A percentile compares a stretch with the other conserved stretches of the same genome.
phyloP scores from a whole-genome alignment of 2,113 vertebrate species.

The Solea solea region DNA sequence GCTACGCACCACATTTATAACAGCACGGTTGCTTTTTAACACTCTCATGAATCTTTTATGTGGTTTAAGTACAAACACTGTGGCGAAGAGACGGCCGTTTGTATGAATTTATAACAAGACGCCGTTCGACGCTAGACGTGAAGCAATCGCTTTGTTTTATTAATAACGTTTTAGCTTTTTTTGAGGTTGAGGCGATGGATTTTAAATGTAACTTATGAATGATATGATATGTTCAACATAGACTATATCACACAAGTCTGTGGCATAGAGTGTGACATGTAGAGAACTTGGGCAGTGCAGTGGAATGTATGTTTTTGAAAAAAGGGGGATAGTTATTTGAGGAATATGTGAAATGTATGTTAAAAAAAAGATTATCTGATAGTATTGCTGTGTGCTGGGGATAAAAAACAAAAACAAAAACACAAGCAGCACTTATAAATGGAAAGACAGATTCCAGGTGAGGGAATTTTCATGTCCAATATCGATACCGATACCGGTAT shows the following conservation, averaged over 20 bases:
- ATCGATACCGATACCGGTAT: too few species aligned
- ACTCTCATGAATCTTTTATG: slow-evolving; percentile 14
- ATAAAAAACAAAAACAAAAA: not conserved
- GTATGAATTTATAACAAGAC: slow-evolving; percentile 11
- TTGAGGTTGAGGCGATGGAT: too few species aligned
- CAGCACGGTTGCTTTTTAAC: not conserved
- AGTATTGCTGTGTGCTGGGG: not conserved
- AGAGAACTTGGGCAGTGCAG: not conserved
- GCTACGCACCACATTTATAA: not conserved
- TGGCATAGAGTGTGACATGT: too few species aligned
- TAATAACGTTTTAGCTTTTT: slow-evolving; percentile 12
- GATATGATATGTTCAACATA: not conserved
- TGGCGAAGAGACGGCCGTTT: not conserved
- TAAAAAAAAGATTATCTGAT: not conserved
- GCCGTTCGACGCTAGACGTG: slow-evolving; percentile 13
- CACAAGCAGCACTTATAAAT: not conserved
- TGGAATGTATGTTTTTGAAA: too few species aligned
- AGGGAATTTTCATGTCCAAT: not conserved
- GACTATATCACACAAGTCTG: not conserved
- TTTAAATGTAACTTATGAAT: too few species aligned
- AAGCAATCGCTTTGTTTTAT: slow-evolving; percentile 10
- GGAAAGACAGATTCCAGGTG: not conserved
- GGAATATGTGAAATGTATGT: too few species aligned
- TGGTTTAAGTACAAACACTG: not conserved
- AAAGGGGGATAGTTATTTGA: too few species aligned